Base-by-base conservation (phyloP, 2,888 invertebrate genomes). In the Plagodis pulveraria region DNA sequence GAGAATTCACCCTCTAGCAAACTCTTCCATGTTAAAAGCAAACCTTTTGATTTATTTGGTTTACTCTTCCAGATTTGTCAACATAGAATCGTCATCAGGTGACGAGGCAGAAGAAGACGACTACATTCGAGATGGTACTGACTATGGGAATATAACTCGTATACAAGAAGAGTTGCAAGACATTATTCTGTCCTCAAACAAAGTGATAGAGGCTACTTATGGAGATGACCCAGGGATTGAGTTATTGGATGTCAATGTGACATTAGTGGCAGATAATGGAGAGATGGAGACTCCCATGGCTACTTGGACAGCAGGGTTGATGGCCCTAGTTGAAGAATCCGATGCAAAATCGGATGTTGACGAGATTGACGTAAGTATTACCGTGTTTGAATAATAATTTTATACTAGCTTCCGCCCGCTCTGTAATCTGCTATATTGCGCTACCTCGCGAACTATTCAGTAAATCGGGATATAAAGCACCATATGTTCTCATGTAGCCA, bases 61-160 rank as follows among this genome's bases (percentile, higher is more conserved):
- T 12, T 44, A 8, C 6, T 46, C 67, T 78, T 88, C 52, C 80
- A 94, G 94, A 42, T 95, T 95, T 75, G 90, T 95, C 49, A 95
- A 94, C 74, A 95, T 96, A 73, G 96, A 96, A 81, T 95, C 96
- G 38, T 95, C 95, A 74, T 94, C 95, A 12, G 76, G 93, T 40
- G 93, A 95, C 45, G 94, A 94, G 36, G 93, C 94, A 46, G 94
- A 94, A 64, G 91, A 92, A 36, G 89, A 91, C 72, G 92, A 90
- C 46, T 92, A 91, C 65, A 79, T 92, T 10, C 73, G 86, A 1
- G 92, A 92, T 63, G 92, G 92, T 6, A 89, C 89, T 0, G 92
- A 92, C 66, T 92, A 91, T 56, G 92, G 94, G 11, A 84, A 92
- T 53, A 83, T 90, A 5, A 87, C 89, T 7, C 72, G 85, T 11